Percentiles rank a stretch among this genome's conserved stretches.
These are phyloP conservation scores for Melanostigma gelatinosum DNA, from an alignment of 2,113 vertebrate species.

Conservation along the genomic window DNA sequence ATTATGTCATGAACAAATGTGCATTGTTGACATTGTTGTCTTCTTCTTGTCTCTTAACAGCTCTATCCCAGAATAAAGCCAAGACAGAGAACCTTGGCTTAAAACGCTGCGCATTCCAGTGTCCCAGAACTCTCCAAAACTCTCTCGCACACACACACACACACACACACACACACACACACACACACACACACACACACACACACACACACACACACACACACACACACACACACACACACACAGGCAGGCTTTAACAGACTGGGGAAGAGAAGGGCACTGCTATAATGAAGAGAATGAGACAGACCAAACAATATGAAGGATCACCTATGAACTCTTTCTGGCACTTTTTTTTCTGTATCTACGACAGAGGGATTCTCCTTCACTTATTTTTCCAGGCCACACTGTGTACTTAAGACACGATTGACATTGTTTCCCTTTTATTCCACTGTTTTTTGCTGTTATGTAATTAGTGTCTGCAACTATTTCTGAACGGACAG, in stretches of 20 bases:
- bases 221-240: no score
- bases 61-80: constrained; percentile 98
- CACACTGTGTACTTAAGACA: constrained; percentile 42
- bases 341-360: constrained; percentile 77
- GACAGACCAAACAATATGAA: constrained; percentile 79
- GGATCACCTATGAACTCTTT: constrained; percentile 70
- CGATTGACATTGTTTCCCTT: constrained; percentile 48
- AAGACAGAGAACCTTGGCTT: constrained; percentile 94
- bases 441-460: constrained; percentile 32
- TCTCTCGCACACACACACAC: background rate
- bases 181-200: constrained; percentile 13
- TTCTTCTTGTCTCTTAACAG: constrained; percentile 76
- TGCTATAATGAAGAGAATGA: constrained; percentile 60
- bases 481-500: constrained; percentile 42
- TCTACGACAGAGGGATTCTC: constrained; percentile 43
- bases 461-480: constrained; percentile 41
- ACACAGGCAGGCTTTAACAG: constrained; percentile 59
- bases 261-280: constrained; percentile 43
- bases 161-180: background rate
- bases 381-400: constrained; percentile 43
- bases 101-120: constrained; percentile 64
- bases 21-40: background rate
- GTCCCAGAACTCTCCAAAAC: constrained; percentile 25
- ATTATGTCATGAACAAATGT: background rate
- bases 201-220: no score